Percentiles rank a stretch among this genome's conserved stretches.
These are phyloP conservation scores for Achatina immaculata DNA, from an alignment of 1,140 invertebrate species.

Conservation along the genomic window DNA sequence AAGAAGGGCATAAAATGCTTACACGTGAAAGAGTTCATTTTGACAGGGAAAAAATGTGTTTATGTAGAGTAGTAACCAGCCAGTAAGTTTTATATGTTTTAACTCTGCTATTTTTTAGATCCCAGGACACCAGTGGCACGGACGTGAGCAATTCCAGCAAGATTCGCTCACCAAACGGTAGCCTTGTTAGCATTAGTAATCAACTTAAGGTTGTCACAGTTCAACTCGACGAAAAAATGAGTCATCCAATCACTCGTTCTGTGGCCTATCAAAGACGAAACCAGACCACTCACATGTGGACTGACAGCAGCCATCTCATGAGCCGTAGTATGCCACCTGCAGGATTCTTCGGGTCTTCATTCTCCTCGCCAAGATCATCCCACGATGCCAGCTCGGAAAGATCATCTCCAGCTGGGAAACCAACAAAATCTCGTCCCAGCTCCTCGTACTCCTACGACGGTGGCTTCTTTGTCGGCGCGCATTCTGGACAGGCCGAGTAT, in stretches of 20 bases:
- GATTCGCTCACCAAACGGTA: neutral
- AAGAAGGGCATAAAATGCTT: too few relatives aligned
- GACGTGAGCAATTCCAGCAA: neutral
- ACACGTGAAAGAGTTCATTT: too few relatives aligned
- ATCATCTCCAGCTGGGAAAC: conserved; percentile 21
- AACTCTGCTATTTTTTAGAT: neutral
- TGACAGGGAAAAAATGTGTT: too few relatives aligned
- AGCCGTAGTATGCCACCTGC: conserved; percentile 35
- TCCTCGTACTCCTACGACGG: conserved; percentile 49
- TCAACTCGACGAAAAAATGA: neutral
- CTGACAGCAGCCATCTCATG: conserved; percentile 25
- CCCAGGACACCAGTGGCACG: neutral
- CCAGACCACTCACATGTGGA: conserved; percentile 42
- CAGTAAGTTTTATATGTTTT: too few relatives aligned
- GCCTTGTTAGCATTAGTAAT: neutral
- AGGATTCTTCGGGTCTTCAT: conserved; percentile 18
- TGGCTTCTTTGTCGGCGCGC: conserved; percentile 42
- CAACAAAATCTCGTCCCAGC: conserved; percentile 16
- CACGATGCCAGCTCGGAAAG: conserved; percentile 42
- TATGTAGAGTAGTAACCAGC: too few relatives aligned
- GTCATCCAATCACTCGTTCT: neutral
- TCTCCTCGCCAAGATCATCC: conserved; percentile 30
- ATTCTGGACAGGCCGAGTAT: conserved; percentile 43
- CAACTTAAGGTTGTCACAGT: neutral
- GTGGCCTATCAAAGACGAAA: conserved; percentile 40